Evolutionary conservation across 1,140 invertebrate genomes (phyloP).

Genomic region (Aphelinus atriplicis): DNA sequence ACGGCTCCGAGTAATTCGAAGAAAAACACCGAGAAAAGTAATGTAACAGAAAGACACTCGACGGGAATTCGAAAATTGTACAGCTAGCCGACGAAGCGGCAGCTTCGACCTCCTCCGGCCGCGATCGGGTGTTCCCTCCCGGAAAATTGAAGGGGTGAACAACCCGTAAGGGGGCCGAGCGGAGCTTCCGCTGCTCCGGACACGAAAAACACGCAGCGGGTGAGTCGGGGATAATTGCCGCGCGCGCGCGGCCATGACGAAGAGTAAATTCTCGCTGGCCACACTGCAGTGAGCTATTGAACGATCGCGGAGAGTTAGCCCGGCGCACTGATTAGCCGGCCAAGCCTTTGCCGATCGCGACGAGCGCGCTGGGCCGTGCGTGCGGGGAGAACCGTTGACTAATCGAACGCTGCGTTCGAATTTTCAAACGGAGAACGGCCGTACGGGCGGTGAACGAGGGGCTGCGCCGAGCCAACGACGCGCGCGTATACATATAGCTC

Average conservation of each 20-base stretch:
- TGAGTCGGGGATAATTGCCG: too few species aligned
- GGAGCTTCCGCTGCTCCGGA: neutral
- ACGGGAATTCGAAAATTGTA: too few species aligned
- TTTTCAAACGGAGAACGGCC: neutral
- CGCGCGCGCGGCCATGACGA: neutral
- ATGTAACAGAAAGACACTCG: too few species aligned
- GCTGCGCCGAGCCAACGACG: too few species aligned
- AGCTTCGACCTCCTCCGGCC: too few species aligned
- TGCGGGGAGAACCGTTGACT: neutral
- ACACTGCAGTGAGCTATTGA: too few species aligned
- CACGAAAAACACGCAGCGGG: neutral
- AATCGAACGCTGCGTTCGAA: neutral
- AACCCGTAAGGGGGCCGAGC: constrained; percentile 9
- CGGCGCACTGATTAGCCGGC: too few species aligned
- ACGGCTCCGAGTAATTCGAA: too few species aligned
- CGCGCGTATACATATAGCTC: neutral
- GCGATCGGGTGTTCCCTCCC: constrained; percentile 15
- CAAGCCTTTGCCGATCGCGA: too few species aligned
- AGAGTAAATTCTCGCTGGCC: neutral
- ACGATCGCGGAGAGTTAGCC: too few species aligned
- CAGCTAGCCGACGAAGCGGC: too few species aligned
- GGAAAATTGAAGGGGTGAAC: constrained; percentile 31
- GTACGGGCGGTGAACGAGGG: neutral
- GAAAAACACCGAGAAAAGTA: too few species aligned
- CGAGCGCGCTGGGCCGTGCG: neutral